Base-by-base conservation (phyloP, 2,888 invertebrate genomes). In the Liopterus haemorrhoidalis region DNA sequence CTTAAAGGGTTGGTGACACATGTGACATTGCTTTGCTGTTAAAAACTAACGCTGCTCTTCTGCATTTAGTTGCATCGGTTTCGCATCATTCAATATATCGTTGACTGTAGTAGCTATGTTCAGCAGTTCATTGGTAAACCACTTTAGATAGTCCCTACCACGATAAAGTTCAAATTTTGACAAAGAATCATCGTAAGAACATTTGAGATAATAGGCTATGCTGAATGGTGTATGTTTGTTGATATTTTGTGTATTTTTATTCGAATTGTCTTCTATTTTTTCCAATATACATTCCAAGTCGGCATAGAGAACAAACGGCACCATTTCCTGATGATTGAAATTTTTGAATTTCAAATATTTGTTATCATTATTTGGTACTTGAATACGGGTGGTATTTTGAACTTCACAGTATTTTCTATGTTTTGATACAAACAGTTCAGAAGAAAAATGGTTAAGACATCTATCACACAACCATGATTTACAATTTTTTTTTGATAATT, bases 231-330 rank as follows among this genome's bases (percentile, higher is more conserved):
- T 31, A 14, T 35, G 37, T 15, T 37, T n/a, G n/a, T n/a, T n/a
- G n/a, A n/a, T n/a, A n/a, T n/a, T 37, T 24, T 37, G 14, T 4
- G 15, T 37, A 14, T 12, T 12, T 24, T 6, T 37, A 5, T 37
- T 18, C 16, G 6, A 6, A 18, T 11, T 15, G n/a, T 8, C 33
- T 16, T 33, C 18, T 6, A 4, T 8, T 18, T 33, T 38, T 25
- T 40, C n/a, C 14, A 52, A 24, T n/a, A 52, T 20, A 20, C 46
- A 39, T 48, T 52, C 52, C 9, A 48, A 27, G 40, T 53, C 51
- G 6, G 46, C 41, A 51, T 53, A 53, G 25, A 53, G 41, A 5
- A 49, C 46, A 46, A 49, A 46, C 22, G 41, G 48, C 8, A 44
- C 44, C 27, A 16, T 25, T 18, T 46, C 31, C 25, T 48, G 19